Evolutionary conservation across 2,113 vertebrate genomes (phyloP).

Genomic region (Lutjanus erythropterus): DNA sequence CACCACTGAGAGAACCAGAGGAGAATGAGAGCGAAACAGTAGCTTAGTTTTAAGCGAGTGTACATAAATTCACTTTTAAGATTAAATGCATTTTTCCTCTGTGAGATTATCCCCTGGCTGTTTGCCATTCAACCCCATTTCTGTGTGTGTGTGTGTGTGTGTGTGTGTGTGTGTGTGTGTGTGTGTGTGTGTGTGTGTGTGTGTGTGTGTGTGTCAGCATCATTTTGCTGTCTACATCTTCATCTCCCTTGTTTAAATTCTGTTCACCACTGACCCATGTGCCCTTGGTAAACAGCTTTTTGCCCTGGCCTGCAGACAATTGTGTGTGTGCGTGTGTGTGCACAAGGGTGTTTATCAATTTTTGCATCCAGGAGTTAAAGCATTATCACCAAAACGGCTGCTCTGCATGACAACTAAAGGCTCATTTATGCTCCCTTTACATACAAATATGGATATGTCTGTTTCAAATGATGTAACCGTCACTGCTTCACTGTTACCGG

Average conservation of each 20-base stretch:
- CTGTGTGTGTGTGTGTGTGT: constrained; percentile 18
- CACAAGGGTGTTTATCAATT: constrained; percentile 1
- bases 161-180: constrained; percentile 8
- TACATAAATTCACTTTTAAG: constrained; percentile 22
- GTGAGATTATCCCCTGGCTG: not conserved
- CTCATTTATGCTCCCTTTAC: too few relatives aligned
- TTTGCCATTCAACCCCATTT: constrained; percentile 28
- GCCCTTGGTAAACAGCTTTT: constrained; percentile 62
- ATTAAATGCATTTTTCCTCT: not conserved
- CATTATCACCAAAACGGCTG: constrained; percentile 16
- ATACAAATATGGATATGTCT: too few relatives aligned
- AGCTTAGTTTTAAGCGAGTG: not conserved
- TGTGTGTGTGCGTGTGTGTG: constrained; percentile 42
- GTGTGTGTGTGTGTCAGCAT: constrained; percentile 16
- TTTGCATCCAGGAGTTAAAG: constrained; percentile 17
- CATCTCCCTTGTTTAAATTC: constrained; percentile 60
- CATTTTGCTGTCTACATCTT: constrained; percentile 32
- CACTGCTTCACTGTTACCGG: too few relatives aligned
- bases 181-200: not conserved
- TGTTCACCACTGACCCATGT: constrained; percentile 55
- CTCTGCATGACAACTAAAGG: constrained; percentile 21
- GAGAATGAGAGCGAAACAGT: not conserved
- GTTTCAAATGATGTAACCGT: too few relatives aligned
- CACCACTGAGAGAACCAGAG: constrained; percentile 11
- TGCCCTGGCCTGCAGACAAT: constrained; percentile 41